Evolutionary conservation across 1,140 invertebrate genomes (phyloP).

Genomic region (Zaprionus nigranus): DNA sequence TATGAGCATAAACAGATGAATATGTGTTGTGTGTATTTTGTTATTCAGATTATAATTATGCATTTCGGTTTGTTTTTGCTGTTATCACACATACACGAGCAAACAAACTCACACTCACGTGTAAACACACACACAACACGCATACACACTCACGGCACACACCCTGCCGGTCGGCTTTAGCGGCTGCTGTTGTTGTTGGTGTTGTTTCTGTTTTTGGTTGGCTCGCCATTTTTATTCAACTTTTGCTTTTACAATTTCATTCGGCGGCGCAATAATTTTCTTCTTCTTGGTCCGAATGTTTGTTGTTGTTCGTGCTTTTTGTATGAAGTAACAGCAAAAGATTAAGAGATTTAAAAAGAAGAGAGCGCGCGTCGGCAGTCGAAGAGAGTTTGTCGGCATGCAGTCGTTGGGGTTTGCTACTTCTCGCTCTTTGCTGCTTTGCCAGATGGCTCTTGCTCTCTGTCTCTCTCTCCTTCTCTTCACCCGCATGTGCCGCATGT

Average conservation of each 20-base stretch:
- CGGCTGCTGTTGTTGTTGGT: constrained; percentile 25
- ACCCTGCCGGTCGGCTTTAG: constrained; percentile 27
- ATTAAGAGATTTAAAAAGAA: constrained; percentile 19
- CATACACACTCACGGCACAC: not conserved
- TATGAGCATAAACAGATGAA: not conserved
- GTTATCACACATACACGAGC: constrained; percentile 14
- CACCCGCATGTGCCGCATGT: constrained; percentile 24
- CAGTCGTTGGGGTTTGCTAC: not conserved
- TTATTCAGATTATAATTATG: constrained; percentile 58
- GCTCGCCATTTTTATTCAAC: constrained; percentile 70
- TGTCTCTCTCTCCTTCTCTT: not conserved
- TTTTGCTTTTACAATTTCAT: constrained; percentile 79
- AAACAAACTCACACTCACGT: constrained; percentile 8
- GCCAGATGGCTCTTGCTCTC: not conserved
- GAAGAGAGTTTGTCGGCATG: constrained; percentile 1
- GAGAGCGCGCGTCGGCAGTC: constrained; percentile 4
- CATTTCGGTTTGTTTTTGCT: constrained; percentile 51
- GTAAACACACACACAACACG: constrained; percentile 8
- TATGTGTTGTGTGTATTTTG: constrained; percentile 18
- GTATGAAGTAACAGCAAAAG: constrained; percentile 67
- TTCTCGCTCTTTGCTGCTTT: constrained; percentile 7
- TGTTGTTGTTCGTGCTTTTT: constrained; percentile 43
- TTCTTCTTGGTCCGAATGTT: constrained; percentile 57
- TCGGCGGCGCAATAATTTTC: constrained; percentile 81
- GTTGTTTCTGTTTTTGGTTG: constrained; percentile 33